Percentiles rank a stretch among this genome's conserved stretches.
Evolutionary conservation across 2,797 vertebrate species (phyloP).

Genomic region (Typhlichthys eigenmanni): DNA sequence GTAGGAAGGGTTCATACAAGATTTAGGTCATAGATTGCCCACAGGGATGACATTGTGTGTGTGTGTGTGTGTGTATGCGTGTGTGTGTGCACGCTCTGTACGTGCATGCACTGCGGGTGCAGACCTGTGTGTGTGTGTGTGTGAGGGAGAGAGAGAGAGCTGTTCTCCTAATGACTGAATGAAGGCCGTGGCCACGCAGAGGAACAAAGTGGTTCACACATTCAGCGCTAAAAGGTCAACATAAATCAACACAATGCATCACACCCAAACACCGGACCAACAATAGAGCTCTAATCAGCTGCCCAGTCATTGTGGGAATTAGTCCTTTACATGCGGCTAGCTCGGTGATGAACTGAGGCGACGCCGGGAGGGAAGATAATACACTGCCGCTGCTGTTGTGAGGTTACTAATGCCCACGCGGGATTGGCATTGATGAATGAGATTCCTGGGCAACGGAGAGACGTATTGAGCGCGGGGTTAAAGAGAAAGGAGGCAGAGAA

Average conservation of each 20-base stretch:
- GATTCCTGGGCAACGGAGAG: slow-evolving; percentile 56
- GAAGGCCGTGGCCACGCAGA: background rate
- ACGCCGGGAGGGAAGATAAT: slow-evolving; percentile 62
- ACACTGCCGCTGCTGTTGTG: slow-evolving; percentile 50
- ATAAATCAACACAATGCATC: slow-evolving; percentile 46
- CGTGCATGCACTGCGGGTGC: background rate
- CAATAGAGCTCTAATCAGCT: slow-evolving; percentile 54
- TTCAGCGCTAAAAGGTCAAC: slow-evolving; percentile 44
- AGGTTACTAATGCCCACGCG: slow-evolving; percentile 62
- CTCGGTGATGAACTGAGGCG: slow-evolving; percentile 58
- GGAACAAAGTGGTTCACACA: slow-evolving; percentile 15
- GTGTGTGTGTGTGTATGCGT: slow-evolving; percentile 7
- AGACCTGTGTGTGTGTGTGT: background rate
- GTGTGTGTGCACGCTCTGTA: slow-evolving; percentile 4
- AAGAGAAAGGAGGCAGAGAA: slow-evolving; percentile 53
- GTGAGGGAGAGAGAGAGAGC: background rate
- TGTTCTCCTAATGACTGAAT: background rate
- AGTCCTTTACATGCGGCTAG: slow-evolving; percentile 44
- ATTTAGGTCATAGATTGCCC: slow-evolving; percentile 77
- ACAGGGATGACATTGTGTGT: slow-evolving; percentile 53
- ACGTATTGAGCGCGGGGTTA: slow-evolving; percentile 62
- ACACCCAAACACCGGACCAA: slow-evolving; percentile 31
- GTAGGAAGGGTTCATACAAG: slow-evolving; percentile 60
- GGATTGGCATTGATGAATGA: slow-evolving; percentile 73
- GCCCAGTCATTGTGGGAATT: slow-evolving; percentile 54